A percentile compares a stretch with the other conserved stretches of the same genome.
Conservation (phyloP, 1,140 invertebrate genomes). For the Cydia amplana region DNA sequence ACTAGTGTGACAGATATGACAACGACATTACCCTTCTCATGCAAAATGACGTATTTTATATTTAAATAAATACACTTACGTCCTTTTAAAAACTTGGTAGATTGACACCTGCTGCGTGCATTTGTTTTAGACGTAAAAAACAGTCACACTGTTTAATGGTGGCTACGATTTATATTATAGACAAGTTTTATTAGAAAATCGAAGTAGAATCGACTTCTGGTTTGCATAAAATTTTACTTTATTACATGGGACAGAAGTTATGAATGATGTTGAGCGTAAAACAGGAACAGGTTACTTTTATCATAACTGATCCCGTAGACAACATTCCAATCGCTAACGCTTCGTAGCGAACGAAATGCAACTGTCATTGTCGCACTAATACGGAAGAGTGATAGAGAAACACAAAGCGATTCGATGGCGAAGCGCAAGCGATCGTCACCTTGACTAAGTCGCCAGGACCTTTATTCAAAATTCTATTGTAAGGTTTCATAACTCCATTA, state of each 20-base stretch:
- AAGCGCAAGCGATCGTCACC: too few species aligned
- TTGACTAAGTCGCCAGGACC: too few species aligned
- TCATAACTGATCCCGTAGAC: too few species aligned
- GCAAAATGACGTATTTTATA: neutral
- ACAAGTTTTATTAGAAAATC: slow-evolving; percentile 11
- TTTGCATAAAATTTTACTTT: neutral
- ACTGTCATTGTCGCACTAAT: too few species aligned
- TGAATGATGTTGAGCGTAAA: neutral
- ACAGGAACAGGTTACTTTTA: neutral
- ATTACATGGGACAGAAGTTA: neutral
- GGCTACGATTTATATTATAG: slow-evolving; percentile 11
- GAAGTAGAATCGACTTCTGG: neutral
- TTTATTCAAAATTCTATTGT: too few species aligned
- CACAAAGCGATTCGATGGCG: too few species aligned
- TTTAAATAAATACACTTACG: neutral
- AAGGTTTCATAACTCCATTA: too few species aligned
- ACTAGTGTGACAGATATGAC: slow-evolving; percentile 53
- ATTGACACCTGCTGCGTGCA: slow-evolving; percentile 57
- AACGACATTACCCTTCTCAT: neutral
- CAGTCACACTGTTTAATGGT: slow-evolving; percentile 16
- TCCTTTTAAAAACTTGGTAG: slow-evolving; percentile 35
- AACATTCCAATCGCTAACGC: too few species aligned
- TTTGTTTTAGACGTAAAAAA: slow-evolving; percentile 48
- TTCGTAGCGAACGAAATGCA: too few species aligned
- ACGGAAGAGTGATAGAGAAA: too few species aligned